A percentile compares a stretch with the other conserved stretches of the same genome.
phyloP scores from a whole-genome alignment of 2,113 vertebrate genomes.

The Microtus oregoni region DNA sequence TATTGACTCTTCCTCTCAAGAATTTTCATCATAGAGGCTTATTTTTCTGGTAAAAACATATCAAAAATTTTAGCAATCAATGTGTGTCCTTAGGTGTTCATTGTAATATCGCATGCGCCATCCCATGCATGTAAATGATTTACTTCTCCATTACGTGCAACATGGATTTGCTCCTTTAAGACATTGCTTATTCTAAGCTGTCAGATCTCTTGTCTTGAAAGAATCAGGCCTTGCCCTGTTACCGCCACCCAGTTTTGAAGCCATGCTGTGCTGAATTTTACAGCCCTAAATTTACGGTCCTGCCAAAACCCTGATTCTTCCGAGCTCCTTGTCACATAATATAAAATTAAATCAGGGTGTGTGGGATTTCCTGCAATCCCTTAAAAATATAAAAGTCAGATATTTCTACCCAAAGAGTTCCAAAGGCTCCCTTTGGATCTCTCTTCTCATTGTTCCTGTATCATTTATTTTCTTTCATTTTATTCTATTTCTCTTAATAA shows the following conservation, averaged over 20 bases:
- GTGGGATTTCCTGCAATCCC: background rate
- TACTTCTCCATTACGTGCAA: background rate
- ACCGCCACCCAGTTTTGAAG: background rate
- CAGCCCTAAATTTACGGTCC: background rate
- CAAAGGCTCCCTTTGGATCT: background rate
- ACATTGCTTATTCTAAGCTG: background rate
- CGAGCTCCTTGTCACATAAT: background rate
- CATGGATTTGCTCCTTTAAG: background rate
- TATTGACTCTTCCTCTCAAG: background rate
- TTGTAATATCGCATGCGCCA: background rate
- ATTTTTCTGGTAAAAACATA: background rate
- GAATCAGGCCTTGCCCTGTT: no score
- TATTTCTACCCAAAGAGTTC: background rate
- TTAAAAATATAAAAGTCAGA: background rate
- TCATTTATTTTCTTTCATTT: background rate
- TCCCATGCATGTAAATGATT: background rate
- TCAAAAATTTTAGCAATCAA: background rate
- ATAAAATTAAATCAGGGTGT: background rate
- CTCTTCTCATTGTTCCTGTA: background rate
- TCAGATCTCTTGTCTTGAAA: background rate
- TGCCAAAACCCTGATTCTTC: background rate
- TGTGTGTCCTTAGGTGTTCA: background rate
- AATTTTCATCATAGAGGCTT: background rate
- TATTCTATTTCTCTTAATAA: background rate
- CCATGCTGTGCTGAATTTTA: background rate